These are phyloP conservation scores for Diplazon laetatorius DNA, from an alignment of 2,888 invertebrate species.

Conservation along the genomic window DNA sequence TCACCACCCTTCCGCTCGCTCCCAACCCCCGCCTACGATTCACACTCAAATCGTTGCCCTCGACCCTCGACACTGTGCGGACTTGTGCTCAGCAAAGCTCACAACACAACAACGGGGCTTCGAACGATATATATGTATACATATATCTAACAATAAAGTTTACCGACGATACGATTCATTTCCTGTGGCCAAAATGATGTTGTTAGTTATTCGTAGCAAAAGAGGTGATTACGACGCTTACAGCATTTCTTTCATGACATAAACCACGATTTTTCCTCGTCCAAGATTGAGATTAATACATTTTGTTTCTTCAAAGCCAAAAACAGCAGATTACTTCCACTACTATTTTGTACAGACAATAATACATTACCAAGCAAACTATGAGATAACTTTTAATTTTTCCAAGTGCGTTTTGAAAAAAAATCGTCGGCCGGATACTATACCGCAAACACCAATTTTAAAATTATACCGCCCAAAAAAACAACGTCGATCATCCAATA, in stretches of 20 bases:
- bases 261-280: too few species aligned
- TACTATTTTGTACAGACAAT: too few species aligned
- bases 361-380: too few species aligned
- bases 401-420: too few species aligned
- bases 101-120: neutral
- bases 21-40: constrained; percentile 9
- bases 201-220: neutral
- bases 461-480: too few species aligned
- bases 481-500: too few species aligned
- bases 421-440: too few species aligned
- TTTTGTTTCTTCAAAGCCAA: too few species aligned
- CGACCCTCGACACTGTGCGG: constrained; percentile 18
- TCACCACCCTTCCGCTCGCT: constrained; percentile 24
- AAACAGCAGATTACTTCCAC: too few species aligned
- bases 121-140: neutral
- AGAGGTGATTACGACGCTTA: neutral
- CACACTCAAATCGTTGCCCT: constrained; percentile 26
- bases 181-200: neutral
- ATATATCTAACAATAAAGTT: neutral
- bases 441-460: too few species aligned
- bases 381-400: too few species aligned
- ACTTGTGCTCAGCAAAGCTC: neutral
- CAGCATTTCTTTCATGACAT: neutral
- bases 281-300: too few species aligned
- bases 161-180: neutral